phyloP scores from a whole-genome alignment of 1,140 invertebrate species.

The Sitodiplosis mosellana region DNA sequence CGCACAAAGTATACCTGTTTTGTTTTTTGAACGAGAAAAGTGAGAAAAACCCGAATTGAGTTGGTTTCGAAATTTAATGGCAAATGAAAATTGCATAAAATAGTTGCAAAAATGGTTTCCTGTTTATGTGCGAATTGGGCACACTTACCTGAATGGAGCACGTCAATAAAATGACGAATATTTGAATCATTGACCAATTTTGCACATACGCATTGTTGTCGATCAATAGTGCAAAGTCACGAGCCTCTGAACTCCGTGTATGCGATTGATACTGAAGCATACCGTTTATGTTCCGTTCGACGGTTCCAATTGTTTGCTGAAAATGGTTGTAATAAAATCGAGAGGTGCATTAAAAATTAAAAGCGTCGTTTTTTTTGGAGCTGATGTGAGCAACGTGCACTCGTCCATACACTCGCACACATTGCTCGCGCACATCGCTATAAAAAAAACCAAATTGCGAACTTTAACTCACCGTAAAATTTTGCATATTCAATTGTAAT shows the following conservation, averaged over 20 bases:
- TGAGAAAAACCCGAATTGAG: no score
- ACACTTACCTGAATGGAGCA: constrained; percentile 29
- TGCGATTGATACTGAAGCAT: constrained; percentile 70
- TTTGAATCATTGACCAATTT: constrained; percentile 72
- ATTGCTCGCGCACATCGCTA: background rate
- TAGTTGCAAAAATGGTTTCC: background rate
- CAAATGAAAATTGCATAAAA: no score
- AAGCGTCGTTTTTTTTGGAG: background rate
- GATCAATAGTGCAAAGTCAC: constrained; percentile 61
- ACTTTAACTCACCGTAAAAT: constrained; percentile 62
- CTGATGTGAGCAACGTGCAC: background rate
- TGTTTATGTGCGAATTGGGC: background rate
- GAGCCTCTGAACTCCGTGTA: constrained; percentile 51
- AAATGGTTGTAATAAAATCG: constrained; percentile 16
- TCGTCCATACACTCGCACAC: background rate
- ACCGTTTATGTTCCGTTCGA: constrained; percentile 69
- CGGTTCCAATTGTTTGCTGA: constrained; percentile 49
- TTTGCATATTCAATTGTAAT: constrained; percentile 69
- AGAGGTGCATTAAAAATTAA: background rate
- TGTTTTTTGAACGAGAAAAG: no score
- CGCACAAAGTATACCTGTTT: constrained; percentile 79
- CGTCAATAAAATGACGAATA: constrained; percentile 58
- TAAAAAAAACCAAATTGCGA: constrained; percentile 4
- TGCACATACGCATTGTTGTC: constrained; percentile 75
- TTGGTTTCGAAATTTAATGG: no score